Conservation (phyloP, 1,140 invertebrate species). For the Lutraria rhynchaena region DNA sequence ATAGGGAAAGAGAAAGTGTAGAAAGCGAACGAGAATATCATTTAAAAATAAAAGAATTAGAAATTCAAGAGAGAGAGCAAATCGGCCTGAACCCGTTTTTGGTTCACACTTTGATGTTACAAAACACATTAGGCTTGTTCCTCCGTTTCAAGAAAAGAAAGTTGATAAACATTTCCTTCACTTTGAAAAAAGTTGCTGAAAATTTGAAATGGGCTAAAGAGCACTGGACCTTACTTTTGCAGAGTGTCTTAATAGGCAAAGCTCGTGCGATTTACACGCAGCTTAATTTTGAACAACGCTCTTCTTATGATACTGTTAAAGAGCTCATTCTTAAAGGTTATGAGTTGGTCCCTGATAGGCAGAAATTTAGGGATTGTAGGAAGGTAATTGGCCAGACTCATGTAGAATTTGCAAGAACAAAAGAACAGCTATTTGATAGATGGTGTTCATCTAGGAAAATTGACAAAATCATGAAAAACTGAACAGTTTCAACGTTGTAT, state of each 20-base stretch:
- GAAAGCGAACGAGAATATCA: constrained; percentile 4
- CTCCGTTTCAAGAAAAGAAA: constrained; percentile 59
- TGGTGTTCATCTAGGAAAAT: constrained; percentile 25
- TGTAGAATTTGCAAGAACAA: constrained; percentile 61
- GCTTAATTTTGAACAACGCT: constrained; percentile 20
- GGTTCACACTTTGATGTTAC: background rate
- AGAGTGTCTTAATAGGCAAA: constrained; percentile 54
- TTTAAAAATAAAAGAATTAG: background rate
- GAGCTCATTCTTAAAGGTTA: constrained; percentile 61
- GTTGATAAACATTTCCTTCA: constrained; percentile 67
- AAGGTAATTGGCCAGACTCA: constrained; percentile 48
- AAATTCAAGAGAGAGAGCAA: background rate
- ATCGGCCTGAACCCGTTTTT: background rate
- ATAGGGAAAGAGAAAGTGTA: no score
- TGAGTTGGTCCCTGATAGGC: constrained; percentile 67
- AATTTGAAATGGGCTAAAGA: constrained; percentile 50
- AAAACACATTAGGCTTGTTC: constrained; percentile 59
- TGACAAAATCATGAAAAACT: constrained; percentile 19
- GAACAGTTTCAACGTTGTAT: constrained; percentile 61
- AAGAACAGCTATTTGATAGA: constrained; percentile 58
- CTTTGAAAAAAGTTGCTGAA: constrained; percentile 57
- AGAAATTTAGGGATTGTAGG: constrained; percentile 62
- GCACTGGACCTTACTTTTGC: constrained; percentile 39
- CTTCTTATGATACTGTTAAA: constrained; percentile 63
- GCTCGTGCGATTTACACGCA: constrained; percentile 43